Evolutionary conservation across 2,888 invertebrate species (phyloP).

Genomic region (Fissipunctia ypsillon): DNA sequence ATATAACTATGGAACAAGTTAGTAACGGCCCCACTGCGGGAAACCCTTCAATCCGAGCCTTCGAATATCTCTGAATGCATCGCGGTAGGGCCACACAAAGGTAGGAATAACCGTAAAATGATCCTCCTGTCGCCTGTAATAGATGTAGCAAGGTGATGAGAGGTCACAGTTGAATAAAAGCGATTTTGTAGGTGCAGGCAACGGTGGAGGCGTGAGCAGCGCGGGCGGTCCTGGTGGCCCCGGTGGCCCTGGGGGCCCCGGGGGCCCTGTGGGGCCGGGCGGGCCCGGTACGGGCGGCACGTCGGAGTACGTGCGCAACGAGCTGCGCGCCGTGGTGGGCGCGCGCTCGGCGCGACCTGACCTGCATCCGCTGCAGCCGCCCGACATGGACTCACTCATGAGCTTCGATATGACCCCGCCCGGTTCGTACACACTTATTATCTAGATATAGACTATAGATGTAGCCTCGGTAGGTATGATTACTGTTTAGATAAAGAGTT

Average conservation of each 20-base stretch:
- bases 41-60: constrained; percentile 14
- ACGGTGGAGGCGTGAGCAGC: constrained; percentile 71
- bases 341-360: constrained; percentile 92
- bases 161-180: constrained; percentile 22
- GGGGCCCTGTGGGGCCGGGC: constrained; percentile 47
- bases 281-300: constrained; percentile 84
- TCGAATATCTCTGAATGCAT: constrained; percentile 21
- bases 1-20: constrained; percentile 68
- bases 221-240: constrained; percentile 56
- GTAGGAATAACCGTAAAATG: constrained; percentile 40
- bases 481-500: constrained; percentile 40
- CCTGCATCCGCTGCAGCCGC: constrained; percentile 88
- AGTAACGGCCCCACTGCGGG: constrained; percentile 26
- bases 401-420: constrained; percentile 93
- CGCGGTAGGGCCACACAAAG: constrained; percentile 37
- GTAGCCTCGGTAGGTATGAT: constrained; percentile 25
- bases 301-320: constrained; percentile 97
- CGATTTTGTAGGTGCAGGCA: constrained; percentile 72
- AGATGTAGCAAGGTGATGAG: constrained; percentile 13
- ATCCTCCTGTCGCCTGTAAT: constrained; percentile 14
- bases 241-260: constrained; percentile 58
- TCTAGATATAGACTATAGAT: constrained; percentile 7
- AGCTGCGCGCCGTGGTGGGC: constrained; percentile 96
- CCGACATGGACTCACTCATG: constrained; percentile 93
- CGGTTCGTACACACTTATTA: constrained; percentile 77